A percentile compares a stretch with the other conserved stretches of the same genome.
Evolutionary conservation across 2,113 vertebrate species (phyloP).

Genomic region (Trochalopteron elliotii): DNA sequence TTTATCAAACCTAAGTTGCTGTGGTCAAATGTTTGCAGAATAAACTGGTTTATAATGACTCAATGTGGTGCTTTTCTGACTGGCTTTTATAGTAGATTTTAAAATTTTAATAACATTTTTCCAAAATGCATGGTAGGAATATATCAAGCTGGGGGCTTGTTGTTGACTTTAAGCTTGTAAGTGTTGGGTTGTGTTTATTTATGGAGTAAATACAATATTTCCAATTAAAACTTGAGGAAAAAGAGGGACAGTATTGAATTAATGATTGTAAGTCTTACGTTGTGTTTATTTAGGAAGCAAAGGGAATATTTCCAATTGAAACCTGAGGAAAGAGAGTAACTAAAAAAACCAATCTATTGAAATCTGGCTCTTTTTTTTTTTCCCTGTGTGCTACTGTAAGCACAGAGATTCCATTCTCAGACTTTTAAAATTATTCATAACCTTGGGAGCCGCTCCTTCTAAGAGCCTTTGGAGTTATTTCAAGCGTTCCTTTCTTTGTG

Average conservation of each 20-base stretch:
- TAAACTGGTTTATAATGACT: background rate
- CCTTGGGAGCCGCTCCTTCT: background rate
- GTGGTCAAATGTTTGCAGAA: background rate
- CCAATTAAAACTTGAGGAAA: background rate
- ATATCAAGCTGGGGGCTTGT: background rate
- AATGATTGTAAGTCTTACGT: background rate
- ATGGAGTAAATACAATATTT: background rate
- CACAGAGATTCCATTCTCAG: background rate
- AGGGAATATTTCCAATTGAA: background rate
- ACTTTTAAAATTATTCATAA: background rate
- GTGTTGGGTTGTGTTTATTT: background rate
- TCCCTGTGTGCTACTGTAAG: background rate
- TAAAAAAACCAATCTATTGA: background rate
- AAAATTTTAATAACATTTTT: background rate
- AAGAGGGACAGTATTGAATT: background rate
- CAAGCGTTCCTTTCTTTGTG: background rate
- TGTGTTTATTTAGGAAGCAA: background rate
- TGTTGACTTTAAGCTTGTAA: background rate
- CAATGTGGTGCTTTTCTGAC: background rate
- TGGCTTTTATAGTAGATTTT: background rate
- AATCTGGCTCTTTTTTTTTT: background rate
- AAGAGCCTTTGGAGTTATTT: background rate
- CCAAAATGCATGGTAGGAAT: background rate
- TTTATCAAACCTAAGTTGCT: background rate
- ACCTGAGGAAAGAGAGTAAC: background rate